Evolutionary conservation across 2,113 vertebrate genomes (phyloP), one percentile per base, ranked within the genome.

Genomic region (Hippopotamus amphibius): DNA sequence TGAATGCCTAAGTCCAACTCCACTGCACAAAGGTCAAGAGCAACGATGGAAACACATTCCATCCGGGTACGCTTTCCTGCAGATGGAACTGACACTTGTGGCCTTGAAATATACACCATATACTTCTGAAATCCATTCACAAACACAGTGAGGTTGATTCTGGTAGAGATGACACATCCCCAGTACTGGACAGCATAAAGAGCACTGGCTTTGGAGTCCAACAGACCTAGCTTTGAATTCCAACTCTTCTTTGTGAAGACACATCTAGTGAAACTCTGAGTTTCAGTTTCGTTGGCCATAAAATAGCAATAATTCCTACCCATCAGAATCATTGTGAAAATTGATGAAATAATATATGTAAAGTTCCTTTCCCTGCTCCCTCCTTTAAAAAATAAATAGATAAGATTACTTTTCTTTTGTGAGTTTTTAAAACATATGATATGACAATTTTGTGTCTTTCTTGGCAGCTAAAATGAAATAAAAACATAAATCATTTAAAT

Each of bases 401-500:
- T 41, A 59, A 26, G 8, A 66, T 22, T 30, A 5, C 8, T 57
- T 79, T 92, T 94, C 71, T 83, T 94, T 72, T 59, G 26, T 81
- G 63, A 89, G 33, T 21, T 87, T 96, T 91, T 87, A 59, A 95
- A 96, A 88, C 16, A 57, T 28, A 80, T 41, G 22, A 83, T 37
- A 83, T 82, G 59, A 92, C 92, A 16, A 91, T 9, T 71, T 80
- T 90, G 17, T 55, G 12, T 66, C 74, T 95, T 95, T n/a, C 30
- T 87, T 97, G 30, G 81, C 37, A 88, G 77, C 94, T 94, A 94
- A 66, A 96, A 86, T 88, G 96, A 98, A 98, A 97, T 43, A 96
- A 97, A 98, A 97, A 96, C 77, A 97, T 80, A 97, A 91, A 66
- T 85, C 91, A 84, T 88, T 96, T 97, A 80, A 95, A 97, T 93